Conservation (phyloP, 2,113 vertebrate species). For the Hystrix brachyura region DNA sequence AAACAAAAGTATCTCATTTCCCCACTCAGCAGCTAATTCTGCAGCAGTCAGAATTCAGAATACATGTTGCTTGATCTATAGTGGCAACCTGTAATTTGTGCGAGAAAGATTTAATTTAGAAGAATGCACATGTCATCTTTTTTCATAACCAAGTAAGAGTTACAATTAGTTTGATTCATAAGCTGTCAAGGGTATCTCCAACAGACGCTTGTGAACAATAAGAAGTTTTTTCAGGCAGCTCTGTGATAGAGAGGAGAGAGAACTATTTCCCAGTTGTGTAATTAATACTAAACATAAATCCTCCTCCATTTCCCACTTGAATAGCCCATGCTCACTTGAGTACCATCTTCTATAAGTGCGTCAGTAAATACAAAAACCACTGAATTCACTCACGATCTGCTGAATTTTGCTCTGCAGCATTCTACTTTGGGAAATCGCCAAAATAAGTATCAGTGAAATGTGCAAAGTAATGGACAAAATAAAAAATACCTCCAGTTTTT, state of each 20-base stretch:
- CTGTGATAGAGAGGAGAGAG: slow-evolving; percentile 40
- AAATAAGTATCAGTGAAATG: not conserved
- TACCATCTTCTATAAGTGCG: not conserved
- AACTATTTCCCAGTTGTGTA: slow-evolving; percentile 66
- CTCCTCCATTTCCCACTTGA: slow-evolving; percentile 16
- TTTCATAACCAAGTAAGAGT: slow-evolving; percentile 80
- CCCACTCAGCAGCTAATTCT: slow-evolving; percentile 60
- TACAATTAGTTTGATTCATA: slow-evolving; percentile 84
- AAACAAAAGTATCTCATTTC: slow-evolving; percentile 78
- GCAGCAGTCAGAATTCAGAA: slow-evolving; percentile 78
- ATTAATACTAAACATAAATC: slow-evolving; percentile 81
- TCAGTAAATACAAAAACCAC: not conserved
- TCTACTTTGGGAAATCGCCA: not conserved
- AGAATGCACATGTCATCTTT: slow-evolving; percentile 81
- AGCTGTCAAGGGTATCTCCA: slow-evolving; percentile 74
- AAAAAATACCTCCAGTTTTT: not conserved
- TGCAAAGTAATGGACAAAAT: not conserved
- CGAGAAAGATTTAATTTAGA: slow-evolving; percentile 84
- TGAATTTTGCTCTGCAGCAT: not conserved
- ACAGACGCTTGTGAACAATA: not conserved
- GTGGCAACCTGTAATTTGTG: slow-evolving; percentile 78
- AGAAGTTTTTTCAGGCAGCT: slow-evolving; percentile 44
- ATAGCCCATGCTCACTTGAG: not conserved
- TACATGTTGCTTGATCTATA: slow-evolving; percentile 71
- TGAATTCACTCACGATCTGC: not conserved